Percentiles rank a stretch among this genome's conserved stretches.
Evolutionary conservation across 2,113 vertebrate genomes (phyloP).

Genomic region (Podarcis cretensis): DNA sequence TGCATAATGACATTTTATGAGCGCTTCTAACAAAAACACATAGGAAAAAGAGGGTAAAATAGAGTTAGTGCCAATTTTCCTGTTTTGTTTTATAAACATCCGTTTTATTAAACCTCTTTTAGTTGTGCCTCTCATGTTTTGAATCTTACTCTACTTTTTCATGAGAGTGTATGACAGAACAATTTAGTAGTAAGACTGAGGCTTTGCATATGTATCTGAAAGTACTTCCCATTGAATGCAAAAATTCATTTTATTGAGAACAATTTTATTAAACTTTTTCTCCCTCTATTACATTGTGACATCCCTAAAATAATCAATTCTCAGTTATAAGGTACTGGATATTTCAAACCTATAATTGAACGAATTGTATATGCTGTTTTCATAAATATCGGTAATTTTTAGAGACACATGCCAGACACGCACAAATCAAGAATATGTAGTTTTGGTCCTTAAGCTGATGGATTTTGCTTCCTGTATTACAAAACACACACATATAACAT

Average conservation of each 20-base stretch:
- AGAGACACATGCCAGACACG: background rate
- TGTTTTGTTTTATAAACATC: background rate
- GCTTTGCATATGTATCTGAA: background rate
- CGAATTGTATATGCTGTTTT: background rate
- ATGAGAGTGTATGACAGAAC: background rate
- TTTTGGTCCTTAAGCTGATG: background rate
- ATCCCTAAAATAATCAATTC: background rate
- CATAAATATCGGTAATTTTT: background rate
- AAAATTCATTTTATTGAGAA: background rate
- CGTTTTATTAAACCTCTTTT: background rate
- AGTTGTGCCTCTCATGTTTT: background rate
- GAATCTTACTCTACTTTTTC: background rate
- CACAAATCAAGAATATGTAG: background rate
- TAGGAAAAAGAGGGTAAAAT: background rate
- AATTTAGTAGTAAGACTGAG: background rate
- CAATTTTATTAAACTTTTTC: too few species aligned
- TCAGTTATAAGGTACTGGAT: background rate
- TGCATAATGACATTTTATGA: background rate
- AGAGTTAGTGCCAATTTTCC: rapidly evolving
- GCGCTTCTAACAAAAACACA: background rate
- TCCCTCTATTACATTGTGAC: background rate
- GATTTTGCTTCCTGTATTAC: background rate
- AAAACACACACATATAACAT: background rate
- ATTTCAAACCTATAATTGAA: background rate
- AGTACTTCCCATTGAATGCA: background rate